phyloP scores from a whole-genome alignment of 2,888 invertebrate species.

The Bedellia somnulentella region DNA sequence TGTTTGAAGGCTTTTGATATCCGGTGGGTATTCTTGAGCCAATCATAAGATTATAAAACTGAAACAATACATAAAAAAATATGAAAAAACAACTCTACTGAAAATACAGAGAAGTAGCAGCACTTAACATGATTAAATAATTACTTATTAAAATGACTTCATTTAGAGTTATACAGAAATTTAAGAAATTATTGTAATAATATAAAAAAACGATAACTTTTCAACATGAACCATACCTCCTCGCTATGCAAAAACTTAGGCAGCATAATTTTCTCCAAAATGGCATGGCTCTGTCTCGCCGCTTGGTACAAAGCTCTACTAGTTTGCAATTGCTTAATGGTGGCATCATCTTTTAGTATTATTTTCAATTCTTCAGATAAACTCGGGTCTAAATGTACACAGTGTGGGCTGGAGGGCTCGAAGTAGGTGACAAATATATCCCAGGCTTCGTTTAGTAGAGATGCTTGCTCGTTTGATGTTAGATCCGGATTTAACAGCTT shows the following conservation, averaged over 20 bases:
- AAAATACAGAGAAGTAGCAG: no score
- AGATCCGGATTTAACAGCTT: constrained; percentile 78
- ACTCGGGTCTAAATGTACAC: constrained; percentile 57
- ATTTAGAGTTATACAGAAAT: no score
- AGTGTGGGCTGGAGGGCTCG: constrained; percentile 60
- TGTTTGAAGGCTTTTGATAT: constrained; percentile 53
- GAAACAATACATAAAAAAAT: constrained; percentile 32
- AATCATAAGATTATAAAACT: constrained; percentile 74
- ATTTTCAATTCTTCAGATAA: constrained; percentile 57
- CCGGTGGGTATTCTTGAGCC: constrained; percentile 65
- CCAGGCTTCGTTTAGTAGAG: constrained; percentile 66
- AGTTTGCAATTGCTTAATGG: constrained; percentile 62
- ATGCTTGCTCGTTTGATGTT: constrained; percentile 60
- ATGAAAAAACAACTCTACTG: no score
- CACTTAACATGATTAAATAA: no score
- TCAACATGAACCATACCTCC: constrained; percentile 69
- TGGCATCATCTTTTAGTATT: constrained; percentile 55
- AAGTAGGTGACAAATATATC: constrained; percentile 72
- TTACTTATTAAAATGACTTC: no score
- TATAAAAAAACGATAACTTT: no score
- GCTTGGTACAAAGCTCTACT: constrained; percentile 78
- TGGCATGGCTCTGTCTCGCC: constrained; percentile 74
- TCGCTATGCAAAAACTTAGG: constrained; percentile 82
- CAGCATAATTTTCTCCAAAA: constrained; percentile 72
- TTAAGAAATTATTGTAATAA: no score